Base-by-base conservation (phyloP, 2,888 invertebrate species). In the Eupithecia exiguata region DNA sequence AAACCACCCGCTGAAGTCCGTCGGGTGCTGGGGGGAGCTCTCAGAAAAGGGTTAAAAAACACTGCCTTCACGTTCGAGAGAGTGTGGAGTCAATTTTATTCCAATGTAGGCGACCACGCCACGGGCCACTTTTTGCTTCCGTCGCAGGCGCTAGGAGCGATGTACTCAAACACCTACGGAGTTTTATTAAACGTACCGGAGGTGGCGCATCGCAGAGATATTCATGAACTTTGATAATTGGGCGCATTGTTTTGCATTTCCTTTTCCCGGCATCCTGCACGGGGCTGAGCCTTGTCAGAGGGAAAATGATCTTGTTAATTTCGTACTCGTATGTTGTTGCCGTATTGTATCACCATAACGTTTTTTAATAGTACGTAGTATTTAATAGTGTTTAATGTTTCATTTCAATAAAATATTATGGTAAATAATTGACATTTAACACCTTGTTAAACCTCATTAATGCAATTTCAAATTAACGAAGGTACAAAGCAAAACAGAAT, bases 1-100 rank as follows among this genome's bases (percentile, higher is more conserved):
- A 90, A 93, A 92, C 94, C 94, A 92, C 94, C 94, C 94, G 94
- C 91, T 92, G 94, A 94, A 94, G 94, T 92, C 91, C 89, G 87
- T 85, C 80, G 89, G 88, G 88, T 87, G 88, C 83, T 84, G 82
- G 81, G 82, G 86, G 88, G 87, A n/a, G 85, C 81, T 80, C 78
- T 82, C 79, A 84, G 88, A 91, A 93, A 92, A 92, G 86, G 89
- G 87, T 82, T 86, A 91, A 94, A 94, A 93, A 94, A 90, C 91
- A 87, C 80, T 88, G 87, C 93, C 92, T 94, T 92, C 92, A 90
- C 94, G 92, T 93, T 91, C 92, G 93, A 93, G 90, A 93, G 94
- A 93, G 94, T 93, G 93, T 93, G 93, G 93, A 94, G 94, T 94
- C 93, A 94, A 94, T 94, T 94, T 94, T 94, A 94, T 94, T 93